Conservation (phyloP, 1,140 invertebrate species). For the Aphelinus atriplicis region DNA sequence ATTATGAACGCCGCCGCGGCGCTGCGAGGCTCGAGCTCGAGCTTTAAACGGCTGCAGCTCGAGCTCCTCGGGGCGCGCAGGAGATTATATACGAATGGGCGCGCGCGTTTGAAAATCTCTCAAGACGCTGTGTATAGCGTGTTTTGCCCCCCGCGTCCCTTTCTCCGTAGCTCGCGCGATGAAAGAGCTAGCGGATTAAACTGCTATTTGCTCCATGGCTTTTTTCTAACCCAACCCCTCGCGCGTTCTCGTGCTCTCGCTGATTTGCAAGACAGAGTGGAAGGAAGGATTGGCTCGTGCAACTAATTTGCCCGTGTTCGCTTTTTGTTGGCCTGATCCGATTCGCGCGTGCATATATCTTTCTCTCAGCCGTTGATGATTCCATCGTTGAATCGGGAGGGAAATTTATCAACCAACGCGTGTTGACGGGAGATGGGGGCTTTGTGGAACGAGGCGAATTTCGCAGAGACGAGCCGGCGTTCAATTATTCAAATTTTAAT, state of each 20-base stretch:
- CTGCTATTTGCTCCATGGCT: constrained; percentile 35
- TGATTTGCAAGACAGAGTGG: too few relatives aligned
- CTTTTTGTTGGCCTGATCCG: constrained; percentile 19
- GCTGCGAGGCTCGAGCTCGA: not conserved
- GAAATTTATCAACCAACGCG: too few relatives aligned
- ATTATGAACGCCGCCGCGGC: constrained; percentile 8
- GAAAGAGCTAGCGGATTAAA: constrained; percentile 25
- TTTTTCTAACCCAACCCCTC: constrained; percentile 3
- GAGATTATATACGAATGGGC: constrained; percentile 29
- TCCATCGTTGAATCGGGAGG: too few relatives aligned
- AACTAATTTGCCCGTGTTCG: constrained; percentile 30
- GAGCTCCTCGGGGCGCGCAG: constrained; percentile 12
- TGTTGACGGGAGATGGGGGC: too few relatives aligned
- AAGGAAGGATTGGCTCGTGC: not conserved
- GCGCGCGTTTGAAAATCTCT: constrained; percentile 14
- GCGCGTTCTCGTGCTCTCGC: not conserved
- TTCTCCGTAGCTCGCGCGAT: not conserved
- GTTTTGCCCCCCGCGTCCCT: constrained; percentile 7
- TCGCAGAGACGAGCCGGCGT: too few relatives aligned
- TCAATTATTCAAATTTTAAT: too few relatives aligned
- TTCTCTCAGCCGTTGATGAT: too few relatives aligned
- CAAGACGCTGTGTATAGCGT: constrained; percentile 6
- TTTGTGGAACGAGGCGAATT: too few relatives aligned
- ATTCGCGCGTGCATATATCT: not conserved
- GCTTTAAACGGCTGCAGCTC: constrained; percentile 28